A percentile compares a stretch with the other conserved stretches of the same genome.
These are phyloP conservation scores for Sinosuthora webbiana DNA, from an alignment of 2,113 vertebrate species.

Conservation along the genomic window DNA sequence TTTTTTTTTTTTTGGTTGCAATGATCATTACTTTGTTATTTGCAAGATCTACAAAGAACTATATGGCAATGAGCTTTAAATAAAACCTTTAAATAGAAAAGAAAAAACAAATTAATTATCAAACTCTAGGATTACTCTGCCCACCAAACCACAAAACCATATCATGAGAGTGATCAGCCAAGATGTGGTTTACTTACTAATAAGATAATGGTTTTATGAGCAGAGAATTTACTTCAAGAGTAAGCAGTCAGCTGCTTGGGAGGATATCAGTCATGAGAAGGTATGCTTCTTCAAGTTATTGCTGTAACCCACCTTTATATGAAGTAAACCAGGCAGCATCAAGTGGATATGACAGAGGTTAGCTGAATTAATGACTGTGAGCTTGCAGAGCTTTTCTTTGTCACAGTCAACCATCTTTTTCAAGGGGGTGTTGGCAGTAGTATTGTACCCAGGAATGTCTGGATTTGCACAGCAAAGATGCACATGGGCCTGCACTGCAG, in stretches of 20 bases:
- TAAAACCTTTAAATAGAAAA: not conserved
- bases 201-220: not conserved
- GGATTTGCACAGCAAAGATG: not conserved
- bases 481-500: not conserved
- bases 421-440: not conserved
- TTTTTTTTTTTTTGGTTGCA: not conserved
- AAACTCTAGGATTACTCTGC: not conserved
- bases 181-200: not conserved
- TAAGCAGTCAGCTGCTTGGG: not conserved
- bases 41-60: not conserved
- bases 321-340: not conserved
- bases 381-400: not conserved
- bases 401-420: not conserved
- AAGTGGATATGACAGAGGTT: not conserved
- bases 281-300: not conserved
- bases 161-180: not conserved
- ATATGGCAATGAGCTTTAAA: not conserved
- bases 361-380: not conserved
- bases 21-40: slow-evolving; percentile 14
- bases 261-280: not conserved
- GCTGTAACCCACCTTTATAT: not conserved
- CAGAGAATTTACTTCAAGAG: not conserved
- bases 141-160: not conserved
- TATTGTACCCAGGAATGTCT: not conserved
- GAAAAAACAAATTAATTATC: not conserved